Percentiles rank a stretch among this genome's conserved stretches.
Conservation (phyloP, 2,888 invertebrate genomes). For the Drosophila anomelani region DNA sequence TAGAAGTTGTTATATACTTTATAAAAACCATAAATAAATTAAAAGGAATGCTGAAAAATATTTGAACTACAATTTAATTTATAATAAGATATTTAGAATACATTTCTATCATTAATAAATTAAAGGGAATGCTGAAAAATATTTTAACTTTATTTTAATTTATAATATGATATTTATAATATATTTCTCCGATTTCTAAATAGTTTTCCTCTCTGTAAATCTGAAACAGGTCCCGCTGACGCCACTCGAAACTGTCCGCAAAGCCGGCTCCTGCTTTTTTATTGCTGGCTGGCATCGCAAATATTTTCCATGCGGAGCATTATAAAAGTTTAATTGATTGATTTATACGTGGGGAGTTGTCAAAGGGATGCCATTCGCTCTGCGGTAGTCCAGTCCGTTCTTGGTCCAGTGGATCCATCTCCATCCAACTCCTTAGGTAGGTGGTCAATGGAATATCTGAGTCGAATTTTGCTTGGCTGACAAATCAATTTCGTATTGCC, state of each 20-base stretch:
- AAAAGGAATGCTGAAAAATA: too few species aligned
- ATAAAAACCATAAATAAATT: too few species aligned
- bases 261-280: constrained; percentile 22
- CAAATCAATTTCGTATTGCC: constrained; percentile 69
- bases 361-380: constrained; percentile 29
- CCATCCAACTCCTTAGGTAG: constrained; percentile 54
- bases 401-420: constrained; percentile 28
- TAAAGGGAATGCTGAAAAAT: background rate
- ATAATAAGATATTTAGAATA: too few species aligned
- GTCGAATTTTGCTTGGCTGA: constrained; percentile 51
- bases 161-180: background rate
- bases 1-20: too few species aligned
- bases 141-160: background rate
- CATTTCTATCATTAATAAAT: background rate
- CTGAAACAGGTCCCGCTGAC: constrained; percentile 29
- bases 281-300: constrained; percentile 29
- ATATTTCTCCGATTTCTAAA: background rate
- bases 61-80: too few species aligned
- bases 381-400: constrained; percentile 52
- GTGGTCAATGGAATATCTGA: constrained; percentile 72
- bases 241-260: constrained; percentile 30
- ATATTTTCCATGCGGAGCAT: constrained; percentile 69
- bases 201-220: constrained; percentile 5
- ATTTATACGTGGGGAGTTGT: constrained; percentile 82
- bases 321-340: constrained; percentile 85